Evolutionary conservation across 2,888 invertebrate genomes (phyloP), one percentile per base, ranked within the genome.

Genomic region (Antitype chi): DNA sequence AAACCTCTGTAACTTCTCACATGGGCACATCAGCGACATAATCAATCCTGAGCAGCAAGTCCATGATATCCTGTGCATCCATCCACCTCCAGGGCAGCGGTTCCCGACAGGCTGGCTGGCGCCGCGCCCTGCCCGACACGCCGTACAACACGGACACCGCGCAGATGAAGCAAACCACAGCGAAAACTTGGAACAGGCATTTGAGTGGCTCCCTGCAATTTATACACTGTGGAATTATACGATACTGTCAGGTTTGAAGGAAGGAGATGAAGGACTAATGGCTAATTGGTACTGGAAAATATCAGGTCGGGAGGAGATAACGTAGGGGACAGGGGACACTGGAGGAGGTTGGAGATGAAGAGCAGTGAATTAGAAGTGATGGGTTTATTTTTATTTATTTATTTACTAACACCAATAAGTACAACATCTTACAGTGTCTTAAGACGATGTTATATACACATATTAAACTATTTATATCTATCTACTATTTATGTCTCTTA

Each of bases 11-110:
- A 53, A 47, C 9, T 49, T 5, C 23, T 91, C 91, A 96, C 96
- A 96, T 96, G 2, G 96, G 96, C 79, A 96, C 95, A 20, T 96
- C 96, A 0, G 95, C 93, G 0, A 94, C 94, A n/a, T 96, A 96
- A 74, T 96, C 96, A 67, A 96, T 93, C 75, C 95, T 86, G 9
- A 96, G 90, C 67, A 96, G 87, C 38, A 96, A 78, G 71, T 96
- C 96, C 86, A 96, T 85, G 49, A 96, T 72, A 60, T 96, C 96
- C 43, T 94, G 94, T 0, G 94, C 93, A 59, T 93, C 89, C 81
- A 96, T 80, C 96, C 96, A 96, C 2, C 93, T 80, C 95, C 95
- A 96, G 0, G 95, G 95, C 66, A 94, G 87, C 0, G 91, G 85
- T 1, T 88, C 92, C 9, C 88, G 85, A 77, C 67, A 84, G 15